Evolutionary conservation across 2,888 invertebrate genomes (phyloP).

Genomic region (Synanthedon myopaeformis): DNA sequence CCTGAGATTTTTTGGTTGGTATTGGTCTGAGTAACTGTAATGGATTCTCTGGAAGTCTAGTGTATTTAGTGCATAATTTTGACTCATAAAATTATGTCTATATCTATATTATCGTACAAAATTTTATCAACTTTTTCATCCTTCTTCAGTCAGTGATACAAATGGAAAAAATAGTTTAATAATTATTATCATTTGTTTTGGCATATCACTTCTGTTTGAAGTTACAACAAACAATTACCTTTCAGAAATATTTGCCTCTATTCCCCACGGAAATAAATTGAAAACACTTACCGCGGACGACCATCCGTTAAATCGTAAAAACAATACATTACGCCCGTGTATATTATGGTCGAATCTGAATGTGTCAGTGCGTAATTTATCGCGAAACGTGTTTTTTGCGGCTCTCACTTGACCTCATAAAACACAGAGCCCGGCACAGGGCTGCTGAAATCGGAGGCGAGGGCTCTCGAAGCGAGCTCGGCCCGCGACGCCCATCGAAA

Average conservation of each 20-base stretch:
- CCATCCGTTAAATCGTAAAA: slow-evolving; percentile 28
- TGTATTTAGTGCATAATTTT: too few species aligned
- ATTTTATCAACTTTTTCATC: too few species aligned
- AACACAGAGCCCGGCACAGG: slow-evolving; percentile 55
- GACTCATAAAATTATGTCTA: too few species aligned
- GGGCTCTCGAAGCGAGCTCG: slow-evolving; percentile 46
- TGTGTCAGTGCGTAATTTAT: slow-evolving; percentile 70
- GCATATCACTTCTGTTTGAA: too few species aligned
- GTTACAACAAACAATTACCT: too few species aligned
- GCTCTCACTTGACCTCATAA: slow-evolving; percentile 67
- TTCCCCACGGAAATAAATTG: background rate
- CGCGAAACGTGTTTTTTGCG: slow-evolving; percentile 63
- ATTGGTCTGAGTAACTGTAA: too few species aligned
- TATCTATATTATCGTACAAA: too few species aligned
- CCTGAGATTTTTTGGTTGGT: too few species aligned
- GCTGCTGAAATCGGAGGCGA: slow-evolving; percentile 44
- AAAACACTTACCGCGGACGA: background rate
- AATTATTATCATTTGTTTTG: too few species aligned
- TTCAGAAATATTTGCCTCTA: background rate
- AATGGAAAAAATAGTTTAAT: too few species aligned
- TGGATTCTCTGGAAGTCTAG: too few species aligned
- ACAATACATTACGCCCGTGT: slow-evolving; percentile 63
- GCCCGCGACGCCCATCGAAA: slow-evolving; percentile 54
- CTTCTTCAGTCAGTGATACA: too few species aligned
- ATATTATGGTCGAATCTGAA: slow-evolving; percentile 66